Evolutionary conservation across 1,140 invertebrate genomes (phyloP).

Genomic region (Eriosoma lanigerum): DNA sequence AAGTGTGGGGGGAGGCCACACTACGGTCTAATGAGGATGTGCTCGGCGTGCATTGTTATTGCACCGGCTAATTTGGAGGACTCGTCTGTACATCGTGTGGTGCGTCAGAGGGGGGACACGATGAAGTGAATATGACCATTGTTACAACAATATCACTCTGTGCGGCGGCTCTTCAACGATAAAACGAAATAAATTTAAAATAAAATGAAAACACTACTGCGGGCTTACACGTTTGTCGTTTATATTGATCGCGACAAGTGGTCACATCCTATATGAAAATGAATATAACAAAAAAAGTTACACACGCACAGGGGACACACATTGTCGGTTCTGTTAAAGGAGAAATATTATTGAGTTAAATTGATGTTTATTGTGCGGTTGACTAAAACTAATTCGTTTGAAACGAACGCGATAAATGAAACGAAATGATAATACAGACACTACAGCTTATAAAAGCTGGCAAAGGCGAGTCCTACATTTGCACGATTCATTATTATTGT

Average conservation of each 20-base stretch:
- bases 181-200: neutral
- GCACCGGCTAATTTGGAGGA: slow-evolving; percentile 13
- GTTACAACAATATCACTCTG: neutral
- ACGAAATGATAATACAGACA: neutral
- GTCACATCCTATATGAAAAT: slow-evolving; percentile 28
- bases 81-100: neutral
- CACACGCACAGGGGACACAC: neutral
- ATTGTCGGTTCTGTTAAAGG: neutral
- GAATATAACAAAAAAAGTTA: neutral
- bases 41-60: neutral
- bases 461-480: neutral
- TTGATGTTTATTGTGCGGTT: slow-evolving; percentile 28
- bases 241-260: slow-evolving; percentile 11
- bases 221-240: neutral
- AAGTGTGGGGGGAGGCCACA: neutral
- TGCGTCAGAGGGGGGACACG: neutral
- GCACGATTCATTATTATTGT: slow-evolving; percentile 7
- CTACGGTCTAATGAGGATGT: slow-evolving; percentile 24
- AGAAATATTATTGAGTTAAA: slow-evolving; percentile 42
- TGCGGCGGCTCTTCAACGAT: neutral
- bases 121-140: neutral
- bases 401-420: neutral
- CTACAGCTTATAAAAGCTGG: neutral
- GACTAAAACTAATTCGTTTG: neutral
- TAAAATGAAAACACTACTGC: slow-evolving; percentile 2